These are phyloP conservation scores for Dicaeum eximium DNA, from an alignment of 2,113 vertebrate genomes.

Conservation along the genomic window DNA sequence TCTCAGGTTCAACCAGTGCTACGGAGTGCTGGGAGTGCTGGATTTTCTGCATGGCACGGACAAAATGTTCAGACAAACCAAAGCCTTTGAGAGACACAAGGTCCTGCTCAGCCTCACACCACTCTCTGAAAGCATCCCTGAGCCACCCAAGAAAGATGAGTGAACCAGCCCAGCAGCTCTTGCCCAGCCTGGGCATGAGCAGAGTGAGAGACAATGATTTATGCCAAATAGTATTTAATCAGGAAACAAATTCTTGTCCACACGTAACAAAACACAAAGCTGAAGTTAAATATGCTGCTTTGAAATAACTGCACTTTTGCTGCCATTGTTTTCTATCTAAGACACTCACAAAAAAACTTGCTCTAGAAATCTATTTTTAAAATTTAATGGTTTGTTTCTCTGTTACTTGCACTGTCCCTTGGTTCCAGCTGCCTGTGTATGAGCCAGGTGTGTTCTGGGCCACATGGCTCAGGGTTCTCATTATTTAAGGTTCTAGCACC, in stretches of 20 bases:
- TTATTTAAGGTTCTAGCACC: neutral
- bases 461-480: neutral
- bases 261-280: neutral
- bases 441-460: neutral
- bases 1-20: constrained; percentile 91
- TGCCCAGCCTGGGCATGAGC: neutral
- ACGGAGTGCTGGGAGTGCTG: constrained; percentile 85
- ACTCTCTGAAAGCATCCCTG: constrained; percentile 83
- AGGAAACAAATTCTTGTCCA: neutral
- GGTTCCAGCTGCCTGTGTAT: neutral
- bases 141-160: constrained; percentile 68
- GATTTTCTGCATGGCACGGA: constrained; percentile 91
- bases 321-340: neutral
- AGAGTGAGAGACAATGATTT: neutral
- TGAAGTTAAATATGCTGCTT: neutral
- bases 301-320: neutral
- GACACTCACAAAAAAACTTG: neutral
- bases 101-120: constrained; percentile 84
- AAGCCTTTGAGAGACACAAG: constrained; percentile 82
- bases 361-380: neutral
- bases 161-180: neutral
- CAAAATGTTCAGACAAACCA: constrained; percentile 77
- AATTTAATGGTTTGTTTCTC: neutral
- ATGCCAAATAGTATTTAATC: neutral
- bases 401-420: neutral